phyloP scores from a whole-genome alignment of 2,888 invertebrate species.

The Coremacera marginata region DNA sequence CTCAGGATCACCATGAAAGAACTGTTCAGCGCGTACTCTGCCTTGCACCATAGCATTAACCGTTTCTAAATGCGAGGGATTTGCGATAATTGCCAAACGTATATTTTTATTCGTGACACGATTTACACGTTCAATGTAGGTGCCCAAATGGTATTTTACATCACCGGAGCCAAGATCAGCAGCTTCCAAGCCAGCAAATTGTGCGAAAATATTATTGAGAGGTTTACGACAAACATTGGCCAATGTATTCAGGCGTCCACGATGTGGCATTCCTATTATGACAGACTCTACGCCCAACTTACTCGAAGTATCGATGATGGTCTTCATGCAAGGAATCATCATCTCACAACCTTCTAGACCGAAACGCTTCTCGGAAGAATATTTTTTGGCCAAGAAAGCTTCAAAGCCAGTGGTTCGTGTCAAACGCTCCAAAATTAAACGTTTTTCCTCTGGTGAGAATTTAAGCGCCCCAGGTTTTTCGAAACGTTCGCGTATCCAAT shows the following conservation, averaged over 20 bases:
- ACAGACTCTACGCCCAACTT: constrained; percentile 96
- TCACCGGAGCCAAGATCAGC: constrained; percentile 90
- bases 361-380: constrained; percentile 99
- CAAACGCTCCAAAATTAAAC: constrained; percentile 92
- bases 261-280: constrained; percentile 93
- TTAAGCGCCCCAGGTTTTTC: constrained; percentile 94
- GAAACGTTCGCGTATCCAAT: constrained; percentile 97
- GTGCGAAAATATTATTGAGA: constrained; percentile 89
- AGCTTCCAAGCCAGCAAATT: constrained; percentile 87
- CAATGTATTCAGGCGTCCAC: constrained; percentile 87
- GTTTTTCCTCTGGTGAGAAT: constrained; percentile 89
- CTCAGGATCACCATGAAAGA: constrained; percentile 81
- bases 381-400: constrained; percentile 97
- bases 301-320: constrained; percentile 96
- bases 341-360: constrained; percentile 99
- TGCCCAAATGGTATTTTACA: constrained; percentile 93
- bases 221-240: constrained; percentile 94
- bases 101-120: constrained; percentile 83
- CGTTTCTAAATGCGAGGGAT: constrained; percentile 95
- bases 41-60: constrained; percentile 90
- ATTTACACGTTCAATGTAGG: constrained; percentile 85
- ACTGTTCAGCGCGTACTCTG: constrained; percentile 88
- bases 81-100: constrained; percentile 89
- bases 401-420: constrained; percentile 97
- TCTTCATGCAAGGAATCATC: constrained; percentile 98